Evolutionary conservation across 2,888 invertebrate genomes (phyloP).

Genomic region (Glaucopsyche alexis): DNA sequence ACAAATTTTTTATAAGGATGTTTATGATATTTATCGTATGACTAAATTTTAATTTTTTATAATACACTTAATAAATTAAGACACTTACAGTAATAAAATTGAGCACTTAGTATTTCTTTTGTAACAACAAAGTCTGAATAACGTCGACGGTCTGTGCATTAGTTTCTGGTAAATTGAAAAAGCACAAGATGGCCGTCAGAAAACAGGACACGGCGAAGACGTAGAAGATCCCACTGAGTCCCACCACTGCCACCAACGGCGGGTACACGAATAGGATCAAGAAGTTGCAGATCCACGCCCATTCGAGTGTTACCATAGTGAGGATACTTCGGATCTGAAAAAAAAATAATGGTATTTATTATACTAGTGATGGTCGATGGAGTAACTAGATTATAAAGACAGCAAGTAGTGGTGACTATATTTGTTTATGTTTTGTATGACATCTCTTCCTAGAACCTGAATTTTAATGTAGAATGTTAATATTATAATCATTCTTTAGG

Average conservation of each 20-base stretch:
- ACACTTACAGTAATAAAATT: not conserved
- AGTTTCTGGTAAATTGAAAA: conserved; percentile 54
- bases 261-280: conserved; percentile 56
- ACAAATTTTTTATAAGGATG: no score
- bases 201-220: conserved; percentile 52
- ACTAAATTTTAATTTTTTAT: no score
- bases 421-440: no score
- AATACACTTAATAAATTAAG: not conserved
- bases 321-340: conserved; percentile 55
- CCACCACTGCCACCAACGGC: conserved; percentile 51
- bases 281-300: conserved; percentile 58
- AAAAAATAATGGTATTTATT: not conserved
- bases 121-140: conserved; percentile 47
- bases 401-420: no score
- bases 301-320: conserved; percentile 54
- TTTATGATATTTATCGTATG: no score
- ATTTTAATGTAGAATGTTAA: no score
- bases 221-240: conserved; percentile 58
- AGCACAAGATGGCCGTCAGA: conserved; percentile 46
- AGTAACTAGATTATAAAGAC: not conserved
- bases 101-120: conserved; percentile 16
- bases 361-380: not conserved
- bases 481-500: no score
- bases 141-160: conserved; percentile 52
- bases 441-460: no score